Evolutionary conservation across 2,888 invertebrate species (phyloP), one percentile per base, ranked within the genome.

Genomic region (Eulithis prunata): DNA sequence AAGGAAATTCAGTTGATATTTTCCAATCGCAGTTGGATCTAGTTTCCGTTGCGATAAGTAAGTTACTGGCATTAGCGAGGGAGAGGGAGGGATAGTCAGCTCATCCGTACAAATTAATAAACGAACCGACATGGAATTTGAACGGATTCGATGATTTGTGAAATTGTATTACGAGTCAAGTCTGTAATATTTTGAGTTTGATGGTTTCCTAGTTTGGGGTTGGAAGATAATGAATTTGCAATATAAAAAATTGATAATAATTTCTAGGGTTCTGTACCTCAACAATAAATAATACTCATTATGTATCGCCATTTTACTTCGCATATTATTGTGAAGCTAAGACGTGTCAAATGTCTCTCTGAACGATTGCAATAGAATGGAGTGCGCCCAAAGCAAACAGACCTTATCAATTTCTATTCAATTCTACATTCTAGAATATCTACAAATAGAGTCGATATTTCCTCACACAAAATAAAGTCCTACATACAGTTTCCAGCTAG

Each of bases 291-390:
- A 2, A 21, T 21, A 21, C 21, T 21, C 49, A 49, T 11, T 49
- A n/a, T n/a, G n/a, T n/a, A 49, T 49, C 21, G 11, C 21, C 11
- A 7, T 38, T 5, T 38, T 7, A 49, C 49, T 21, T 21, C 11
- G 64, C 61, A 81, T 86, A 85, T 86, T 87, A 87, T 86, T 87
- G 86, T 87, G 83, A 84, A 68, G 75, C 80, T 82, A 81, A 80
- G 82, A 88, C 86, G 88, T 91, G 91, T 91, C 90, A 90, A 89
- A 89, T 91, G 89, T 91, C 91, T 86, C 84, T 80, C 80, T 81
- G 79, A 81, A 80, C 83, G 86, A 83, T 82, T 84, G 86, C 90
- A 86, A 89, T 88, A 90, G 88, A 89, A 90, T 90, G 90, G 86
- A 85, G 82, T 81, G 81, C 86, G 82, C 85, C 87, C 84, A 89